Base-by-base conservation (phyloP, 1,140 invertebrate genomes). In the Drosophila orosa region DNA sequence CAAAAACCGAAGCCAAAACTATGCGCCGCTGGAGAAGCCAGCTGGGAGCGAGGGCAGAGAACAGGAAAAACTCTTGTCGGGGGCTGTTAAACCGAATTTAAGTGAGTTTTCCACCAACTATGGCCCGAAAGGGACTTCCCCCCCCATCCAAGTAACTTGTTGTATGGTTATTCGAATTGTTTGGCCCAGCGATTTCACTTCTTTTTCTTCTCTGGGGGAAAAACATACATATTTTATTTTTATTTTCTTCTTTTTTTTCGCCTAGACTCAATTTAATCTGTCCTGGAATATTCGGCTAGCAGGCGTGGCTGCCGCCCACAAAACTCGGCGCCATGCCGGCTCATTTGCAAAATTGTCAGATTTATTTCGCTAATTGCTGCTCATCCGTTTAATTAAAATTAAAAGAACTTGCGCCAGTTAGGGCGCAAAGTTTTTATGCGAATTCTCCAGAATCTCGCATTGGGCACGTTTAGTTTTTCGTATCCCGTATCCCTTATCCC, bases 361-460 rank as follows among this genome's bases (percentile, higher is more conserved):
- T 87, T 87, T 87, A 87, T 87, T 87, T 90, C 80, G 84, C 84
- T 87, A 87, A 87, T 87, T 87, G 84, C 84, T 89, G 84, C 84
- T 87, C 84, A 89, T 87, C 84, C 85, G 84, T 89, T 87, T 87
- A 87, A 87, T 87, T 87, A 87, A 87, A 87, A 87, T 87, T 78
- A 87, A 89, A 87, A 87, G 79, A 82, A 82, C 79, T 82, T 68
- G 79, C 47, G 40, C 63, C 81, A 83, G 79, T 83, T 86, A 66
- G 86, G 76, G 74, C 61, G 69, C n/a, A 78, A 82, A 61, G 59
- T 69, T 75, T 80, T 67, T 78, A 63, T 78, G 59, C 47, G 68
- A 63, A 73, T 80, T 80, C 71, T 52, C 52, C 25, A 35, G 68
- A 85, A 85, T 78, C 60, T 78, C 54, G 74, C 63, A 83, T 82